Base-by-base conservation (phyloP, 2,113 vertebrate genomes). In the Sardina pilchardus region DNA sequence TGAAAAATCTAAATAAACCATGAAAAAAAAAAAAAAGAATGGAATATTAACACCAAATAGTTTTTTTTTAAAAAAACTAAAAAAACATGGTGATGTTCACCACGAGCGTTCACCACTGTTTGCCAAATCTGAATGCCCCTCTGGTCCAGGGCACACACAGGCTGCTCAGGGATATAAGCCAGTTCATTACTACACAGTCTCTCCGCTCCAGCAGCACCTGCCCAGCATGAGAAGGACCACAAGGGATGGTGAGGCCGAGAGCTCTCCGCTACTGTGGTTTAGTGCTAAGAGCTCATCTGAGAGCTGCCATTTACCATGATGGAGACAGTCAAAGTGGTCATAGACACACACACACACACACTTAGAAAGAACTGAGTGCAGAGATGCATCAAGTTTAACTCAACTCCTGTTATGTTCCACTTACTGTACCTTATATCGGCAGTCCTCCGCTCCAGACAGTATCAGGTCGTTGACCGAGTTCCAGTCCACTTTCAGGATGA, bases 351-450 rank as follows among this genome's bases (percentile, higher is more conserved):
- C 63, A 71, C 1, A 34, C 59, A 63, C n/a, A n/a, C 59, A 26
- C 59, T n/a, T n/a, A 24, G 34, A 39, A 0, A 16, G 12, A 14
- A 19, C 6, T 1, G 42, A 17, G 24, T 10, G 3, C 0, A 47
- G n/a, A 81, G 82, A 86, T 80, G 84, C 39, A 71, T n/a, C 1
- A 30, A 3, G 8, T 10, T 36, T 3, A 45, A 81, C 47, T 30
- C 14, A 45, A 48, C 21, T 8, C 82, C 1, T 24, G 1, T 30
- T 14, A 0, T 34, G n/a, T 71, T 14, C 2, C n/a, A 30, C 90
- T 86, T 83, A 99, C n/a, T n/a, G n/a, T n/a, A n/a, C 98, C 96
- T 99, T 99, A 24, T 98, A 99, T 94, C 96, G 99, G 92, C 98
- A 99, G n/a, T 99, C 98, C 89, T 99, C 98, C 81, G 96, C 97